Evolutionary conservation across 2,888 invertebrate genomes (phyloP), one percentile per base, ranked within the genome.

Genomic region (Schizotus pectinicornis): DNA sequence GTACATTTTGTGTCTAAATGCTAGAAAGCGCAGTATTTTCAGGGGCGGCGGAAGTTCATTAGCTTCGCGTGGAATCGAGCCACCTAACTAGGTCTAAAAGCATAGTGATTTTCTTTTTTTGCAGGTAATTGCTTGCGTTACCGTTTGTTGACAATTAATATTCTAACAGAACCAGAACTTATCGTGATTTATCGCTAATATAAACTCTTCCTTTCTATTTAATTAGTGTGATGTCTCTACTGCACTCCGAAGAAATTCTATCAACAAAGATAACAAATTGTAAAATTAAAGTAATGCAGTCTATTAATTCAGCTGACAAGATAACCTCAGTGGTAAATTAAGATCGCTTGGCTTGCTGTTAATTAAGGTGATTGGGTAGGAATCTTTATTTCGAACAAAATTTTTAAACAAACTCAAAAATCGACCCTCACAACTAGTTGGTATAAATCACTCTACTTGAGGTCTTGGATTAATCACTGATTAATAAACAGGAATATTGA

Each of bases 381-480:
- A n/a, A 22, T 22, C 22, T 46, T 47, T 11, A 47, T 22, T 22
- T 22, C 2, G 5, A 22, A 22, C 22, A 53, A 54, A 54, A 41
- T n/a, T 13, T 7, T 31, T 43, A 14, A 45, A 53, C 32, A 53
- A 37, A 32, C 13, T 5, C 14, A 13, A 53, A 53, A 53, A 53
- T 45, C 35, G 22, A 2, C 3, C 35, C 38, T 11, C 12, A 8
- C 12, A 45, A 53, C 53, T 53, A 38, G 53, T 53, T 45, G 34
- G 32, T 43, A 53, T 53, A 53, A 53, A 53, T 53, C 53, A 53
- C 13, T 46, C n/a, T 7, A 43, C 36, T 33, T 31, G 9, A n/a
- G n/a, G n/a, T n/a, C n/a, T n/a, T n/a, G 51, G 46, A 50, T 56
- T 50, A 56, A 56, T 56, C 50, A 56, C 43, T 56, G 56, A 56